Percentiles rank a stretch among this genome's conserved stretches.
phyloP scores from a whole-genome alignment of 2,888 invertebrate species.

The Megamerina dolium region DNA sequence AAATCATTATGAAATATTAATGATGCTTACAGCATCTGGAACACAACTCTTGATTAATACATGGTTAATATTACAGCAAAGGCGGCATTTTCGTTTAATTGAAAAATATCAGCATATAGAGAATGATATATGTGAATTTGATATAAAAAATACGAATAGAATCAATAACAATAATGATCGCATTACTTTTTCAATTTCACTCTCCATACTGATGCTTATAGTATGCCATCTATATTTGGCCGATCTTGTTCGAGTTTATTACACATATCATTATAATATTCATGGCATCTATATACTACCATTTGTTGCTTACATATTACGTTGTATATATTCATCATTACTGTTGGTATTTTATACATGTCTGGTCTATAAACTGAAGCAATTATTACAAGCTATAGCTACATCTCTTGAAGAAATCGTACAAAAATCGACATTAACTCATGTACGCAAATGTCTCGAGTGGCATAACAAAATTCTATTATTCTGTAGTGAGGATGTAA shows the following conservation, averaged over 20 bases:
- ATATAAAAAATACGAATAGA: background rate
- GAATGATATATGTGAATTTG: too few species aligned
- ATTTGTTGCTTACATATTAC: constrained; percentile 23
- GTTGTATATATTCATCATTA: constrained; percentile 24
- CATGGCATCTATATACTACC: constrained; percentile 7
- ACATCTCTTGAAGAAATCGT: constrained; percentile 17
- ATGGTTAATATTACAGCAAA: constrained; percentile 28
- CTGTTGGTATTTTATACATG: constrained; percentile 26
- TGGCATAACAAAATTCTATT: constrained; percentile 28
- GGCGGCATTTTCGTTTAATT: constrained; percentile 24
- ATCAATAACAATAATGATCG: too few species aligned
- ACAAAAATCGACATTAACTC: too few species aligned
- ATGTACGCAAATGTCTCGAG: constrained; percentile 24
- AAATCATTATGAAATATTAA: constrained; percentile 27
- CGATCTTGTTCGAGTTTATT: too few species aligned
- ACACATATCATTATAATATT: too few species aligned
- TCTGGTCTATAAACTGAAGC: constrained; percentile 22
- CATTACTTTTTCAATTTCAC: background rate
- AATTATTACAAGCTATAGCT: constrained; percentile 22
- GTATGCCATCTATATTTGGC: too few species aligned
- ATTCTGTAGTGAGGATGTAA: constrained; percentile 29
- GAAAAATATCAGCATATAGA: constrained; percentile 19
- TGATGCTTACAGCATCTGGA: constrained; percentile 21
- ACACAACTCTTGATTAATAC: constrained; percentile 26
- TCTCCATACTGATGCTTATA: too few species aligned